Evolutionary conservation across 2,888 invertebrate species (phyloP).

Genomic region (Gymnosoma rotundatum): DNA sequence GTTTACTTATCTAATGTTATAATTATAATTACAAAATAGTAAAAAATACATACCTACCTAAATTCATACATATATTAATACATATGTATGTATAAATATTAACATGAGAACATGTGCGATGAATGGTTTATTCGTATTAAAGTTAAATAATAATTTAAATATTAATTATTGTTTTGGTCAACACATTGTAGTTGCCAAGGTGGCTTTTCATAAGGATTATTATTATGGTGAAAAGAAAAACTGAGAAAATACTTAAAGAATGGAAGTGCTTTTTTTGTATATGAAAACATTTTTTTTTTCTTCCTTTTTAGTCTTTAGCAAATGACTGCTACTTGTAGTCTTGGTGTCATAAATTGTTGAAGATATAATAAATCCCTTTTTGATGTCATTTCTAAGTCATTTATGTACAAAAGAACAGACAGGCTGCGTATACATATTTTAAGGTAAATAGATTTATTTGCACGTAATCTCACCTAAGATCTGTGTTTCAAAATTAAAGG

Average conservation of each 20-base stretch:
- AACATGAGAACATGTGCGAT: too few relatives aligned
- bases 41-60: too few relatives aligned
- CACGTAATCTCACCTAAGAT: neutral
- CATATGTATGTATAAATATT: too few relatives aligned
- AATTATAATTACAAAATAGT: too few relatives aligned
- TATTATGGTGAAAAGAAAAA: neutral
- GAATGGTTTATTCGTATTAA: too few relatives aligned
- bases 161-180: neutral
- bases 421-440: slow-evolving; percentile 9
- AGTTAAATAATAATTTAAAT: neutral
- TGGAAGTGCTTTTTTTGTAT: neutral
- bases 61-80: too few relatives aligned
- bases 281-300: neutral
- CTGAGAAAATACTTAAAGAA: neutral
- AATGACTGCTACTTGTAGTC: neutral
- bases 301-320: neutral
- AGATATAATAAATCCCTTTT: slow-evolving; percentile 76
- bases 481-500: too few relatives aligned
- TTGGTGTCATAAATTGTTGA: slow-evolving; percentile 64
- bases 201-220: neutral
- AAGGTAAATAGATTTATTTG: too few relatives aligned
- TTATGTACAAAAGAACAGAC: slow-evolving; percentile 44
- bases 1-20: too few relatives aligned
- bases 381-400: slow-evolving; percentile 75
- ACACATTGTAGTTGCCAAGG: neutral